A percentile compares a stretch with the other conserved stretches of the same genome.
Evolutionary conservation across 2,888 invertebrate genomes (phyloP).

Genomic region (Trichogramma dendrolimi): DNA sequence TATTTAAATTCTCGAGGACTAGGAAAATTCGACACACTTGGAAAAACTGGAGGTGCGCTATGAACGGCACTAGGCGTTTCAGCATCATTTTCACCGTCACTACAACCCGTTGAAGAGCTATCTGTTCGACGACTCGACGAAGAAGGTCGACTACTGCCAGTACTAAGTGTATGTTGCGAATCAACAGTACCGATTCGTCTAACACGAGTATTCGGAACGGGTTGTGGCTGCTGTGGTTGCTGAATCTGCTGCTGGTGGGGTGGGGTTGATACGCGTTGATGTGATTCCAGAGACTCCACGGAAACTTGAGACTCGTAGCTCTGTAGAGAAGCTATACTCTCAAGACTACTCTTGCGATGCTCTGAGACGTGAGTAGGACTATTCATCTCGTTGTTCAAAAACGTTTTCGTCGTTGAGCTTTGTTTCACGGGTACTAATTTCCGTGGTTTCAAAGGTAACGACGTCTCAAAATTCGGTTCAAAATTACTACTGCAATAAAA

Average conservation of each 20-base stretch:
- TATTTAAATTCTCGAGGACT: constrained; percentile 42
- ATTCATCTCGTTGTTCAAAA: constrained; percentile 40
- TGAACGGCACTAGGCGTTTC: constrained; percentile 46
- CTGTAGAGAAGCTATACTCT: constrained; percentile 55
- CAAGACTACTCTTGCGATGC: constrained; percentile 55
- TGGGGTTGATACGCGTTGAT: constrained; percentile 13
- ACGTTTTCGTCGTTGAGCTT: constrained; percentile 45
- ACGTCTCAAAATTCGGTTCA: neutral
- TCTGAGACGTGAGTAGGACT: constrained; percentile 36
- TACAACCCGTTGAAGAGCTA: constrained; percentile 49
- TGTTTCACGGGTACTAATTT: constrained; percentile 43
- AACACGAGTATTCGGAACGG: constrained; percentile 45
- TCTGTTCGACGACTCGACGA: constrained; percentile 43
- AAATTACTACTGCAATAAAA: neutral
- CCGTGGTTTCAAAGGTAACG: neutral
- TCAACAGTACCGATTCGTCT: constrained; percentile 40
- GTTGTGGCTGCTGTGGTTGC: constrained; percentile 41
- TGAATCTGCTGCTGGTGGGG: constrained; percentile 40
- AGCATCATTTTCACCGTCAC: constrained; percentile 53
- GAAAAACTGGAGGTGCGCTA: constrained; percentile 48
- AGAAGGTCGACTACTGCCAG: constrained; percentile 39
- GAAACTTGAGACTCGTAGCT: constrained; percentile 54
- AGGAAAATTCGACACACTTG: constrained; percentile 38
- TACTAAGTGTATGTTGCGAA: constrained; percentile 36
- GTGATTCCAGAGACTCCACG: constrained; percentile 50